These are phyloP conservation scores for Poecile montanus DNA, from an alignment of 2,797 vertebrate species.

Conservation along the genomic window DNA sequence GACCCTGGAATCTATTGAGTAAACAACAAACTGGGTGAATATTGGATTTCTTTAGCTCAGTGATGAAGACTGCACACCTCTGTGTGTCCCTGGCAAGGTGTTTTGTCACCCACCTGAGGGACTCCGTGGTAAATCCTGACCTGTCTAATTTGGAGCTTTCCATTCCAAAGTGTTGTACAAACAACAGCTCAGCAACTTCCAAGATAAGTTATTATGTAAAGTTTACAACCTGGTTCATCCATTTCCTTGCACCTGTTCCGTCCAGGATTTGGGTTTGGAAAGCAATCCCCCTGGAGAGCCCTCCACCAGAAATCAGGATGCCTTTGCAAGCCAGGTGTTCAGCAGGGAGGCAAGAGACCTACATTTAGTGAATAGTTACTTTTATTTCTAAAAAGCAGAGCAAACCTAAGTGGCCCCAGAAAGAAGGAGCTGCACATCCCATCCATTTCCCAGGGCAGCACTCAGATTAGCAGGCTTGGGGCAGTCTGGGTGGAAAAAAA, in stretches of 20 bases:
- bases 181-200: neutral
- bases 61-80: neutral
- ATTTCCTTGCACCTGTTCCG: accelerated
- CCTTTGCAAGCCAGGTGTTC: neutral
- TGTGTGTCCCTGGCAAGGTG: neutral
- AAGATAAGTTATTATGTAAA: neutral
- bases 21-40: neutral
- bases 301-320: neutral
- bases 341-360: neutral
- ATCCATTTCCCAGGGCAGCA: neutral
- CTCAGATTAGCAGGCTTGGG: neutral
- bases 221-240: neutral
- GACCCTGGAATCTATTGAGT: neutral
- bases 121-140: neutral
- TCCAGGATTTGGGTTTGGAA: neutral
- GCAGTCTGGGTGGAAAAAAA: neutral
- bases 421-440: neutral
- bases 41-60: neutral
- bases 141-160: neutral
- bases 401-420: neutral
- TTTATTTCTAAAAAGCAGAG: neutral
- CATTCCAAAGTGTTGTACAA: neutral
- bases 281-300: neutral
- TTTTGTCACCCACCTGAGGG: neutral
- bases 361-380: neutral